Percentiles rank a stretch among this genome's conserved stretches.
These are phyloP conservation scores for Agrotis clavis DNA, from an alignment of 2,888 invertebrate genomes.

Conservation along the genomic window DNA sequence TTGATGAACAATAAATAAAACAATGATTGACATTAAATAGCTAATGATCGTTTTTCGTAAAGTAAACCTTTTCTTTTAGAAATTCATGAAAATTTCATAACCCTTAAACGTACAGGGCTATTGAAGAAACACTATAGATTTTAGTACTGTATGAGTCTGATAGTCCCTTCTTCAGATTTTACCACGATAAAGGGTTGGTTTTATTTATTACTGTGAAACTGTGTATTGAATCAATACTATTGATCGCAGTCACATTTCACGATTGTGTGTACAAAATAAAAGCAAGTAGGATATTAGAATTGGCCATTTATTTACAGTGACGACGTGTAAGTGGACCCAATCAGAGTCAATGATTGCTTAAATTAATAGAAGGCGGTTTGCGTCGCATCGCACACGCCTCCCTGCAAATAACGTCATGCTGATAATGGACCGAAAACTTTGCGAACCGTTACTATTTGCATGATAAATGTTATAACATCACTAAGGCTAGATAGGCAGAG, in stretches of 20 bases:
- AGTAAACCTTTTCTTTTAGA: too few relatives aligned
- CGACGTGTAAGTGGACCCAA: slow-evolving; percentile 78
- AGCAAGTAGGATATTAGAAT: slow-evolving; percentile 55
- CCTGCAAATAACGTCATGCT: slow-evolving; percentile 74
- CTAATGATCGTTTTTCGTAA: neutral
- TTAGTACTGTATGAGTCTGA: too few relatives aligned
- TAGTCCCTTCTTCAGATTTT: too few relatives aligned
- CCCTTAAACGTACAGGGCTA: too few relatives aligned
- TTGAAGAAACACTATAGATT: too few relatives aligned
- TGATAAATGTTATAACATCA: slow-evolving; percentile 34
- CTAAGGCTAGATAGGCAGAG: slow-evolving; percentile 1
- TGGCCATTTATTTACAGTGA: slow-evolving; percentile 67
- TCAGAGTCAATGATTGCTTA: slow-evolving; percentile 86
- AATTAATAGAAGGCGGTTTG: slow-evolving; percentile 81
- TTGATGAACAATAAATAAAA: neutral
- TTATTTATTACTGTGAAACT: neutral
- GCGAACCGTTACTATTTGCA: slow-evolving; percentile 47
- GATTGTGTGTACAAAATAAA: slow-evolving; percentile 46
- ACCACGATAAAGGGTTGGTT: too few relatives aligned
- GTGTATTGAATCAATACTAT: neutral
- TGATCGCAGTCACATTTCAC: slow-evolving; percentile 6
- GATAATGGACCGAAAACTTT: slow-evolving; percentile 57
- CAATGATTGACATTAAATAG: neutral
- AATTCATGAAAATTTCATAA: too few relatives aligned
- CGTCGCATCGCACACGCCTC: slow-evolving; percentile 79